Conservation (phyloP, 1,140 invertebrate genomes). For the Bombus fervidus region DNA sequence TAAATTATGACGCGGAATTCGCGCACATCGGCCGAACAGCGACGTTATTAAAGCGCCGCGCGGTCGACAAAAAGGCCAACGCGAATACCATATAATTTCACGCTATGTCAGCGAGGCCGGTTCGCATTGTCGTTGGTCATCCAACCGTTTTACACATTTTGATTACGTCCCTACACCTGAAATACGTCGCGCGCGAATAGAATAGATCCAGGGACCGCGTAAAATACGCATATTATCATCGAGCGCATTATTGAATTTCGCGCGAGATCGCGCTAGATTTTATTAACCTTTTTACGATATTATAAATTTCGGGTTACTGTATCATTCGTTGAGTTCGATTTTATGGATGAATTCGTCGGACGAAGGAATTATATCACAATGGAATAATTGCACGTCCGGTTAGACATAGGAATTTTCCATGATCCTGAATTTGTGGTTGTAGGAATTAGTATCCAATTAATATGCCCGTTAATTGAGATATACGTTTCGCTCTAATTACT, state of each 20-base stretch:
- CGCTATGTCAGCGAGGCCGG: slow-evolving; percentile 26
- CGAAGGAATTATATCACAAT: background rate
- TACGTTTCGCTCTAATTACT: slow-evolving; percentile 35
- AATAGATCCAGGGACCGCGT: background rate
- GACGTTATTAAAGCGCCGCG: slow-evolving; percentile 45
- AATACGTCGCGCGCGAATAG: background rate
- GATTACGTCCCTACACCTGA: slow-evolving; percentile 37
- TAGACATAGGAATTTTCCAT: background rate
- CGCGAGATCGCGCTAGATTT: background rate
- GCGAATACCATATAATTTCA: slow-evolving; percentile 49
- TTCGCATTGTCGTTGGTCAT: slow-evolving; percentile 53
- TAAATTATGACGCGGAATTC: slow-evolving; percentile 59
- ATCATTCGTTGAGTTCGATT: background rate
- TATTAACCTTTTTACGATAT: background rate
- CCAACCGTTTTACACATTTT: slow-evolving; percentile 61
- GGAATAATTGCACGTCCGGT: background rate
- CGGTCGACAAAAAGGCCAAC: slow-evolving; percentile 45
- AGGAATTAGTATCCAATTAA: slow-evolving; percentile 13
- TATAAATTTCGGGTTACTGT: too few relatives aligned
- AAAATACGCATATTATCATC: slow-evolving; percentile 49
- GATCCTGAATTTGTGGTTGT: too few relatives aligned
- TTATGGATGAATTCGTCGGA: background rate
- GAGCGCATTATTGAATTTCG: background rate
- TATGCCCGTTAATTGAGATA: slow-evolving; percentile 4
- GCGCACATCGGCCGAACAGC: background rate